These are phyloP conservation scores for Anoplius nigerrimus DNA, from an alignment of 2,888 invertebrate genomes.

Conservation along the genomic window DNA sequence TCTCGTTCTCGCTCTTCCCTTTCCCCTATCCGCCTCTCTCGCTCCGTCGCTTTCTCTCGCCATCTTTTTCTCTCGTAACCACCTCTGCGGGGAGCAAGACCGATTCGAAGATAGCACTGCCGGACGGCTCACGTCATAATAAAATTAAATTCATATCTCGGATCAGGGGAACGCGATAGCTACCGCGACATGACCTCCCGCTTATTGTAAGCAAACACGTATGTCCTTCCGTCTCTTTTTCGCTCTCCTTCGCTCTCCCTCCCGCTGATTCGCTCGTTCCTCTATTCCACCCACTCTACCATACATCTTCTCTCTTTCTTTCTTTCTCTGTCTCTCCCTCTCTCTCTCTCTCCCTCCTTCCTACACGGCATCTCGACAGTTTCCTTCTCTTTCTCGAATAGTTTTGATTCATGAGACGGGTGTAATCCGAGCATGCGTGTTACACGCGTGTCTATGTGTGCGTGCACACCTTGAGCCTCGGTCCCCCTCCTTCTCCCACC, in stretches of 20 bases:
- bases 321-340: slow-evolving; percentile 23
- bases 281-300: slow-evolving; percentile 5
- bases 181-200: slow-evolving; percentile 62
- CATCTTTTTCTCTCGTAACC: slow-evolving; percentile 13
- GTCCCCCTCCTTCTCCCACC: slow-evolving; percentile 25
- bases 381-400: slow-evolving; percentile 49
- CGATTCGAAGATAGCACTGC: slow-evolving; percentile 62
- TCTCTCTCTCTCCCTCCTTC: background rate
- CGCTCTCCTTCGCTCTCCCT: slow-evolving; percentile 10
- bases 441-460: slow-evolving; percentile 37
- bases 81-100: slow-evolving; percentile 52
- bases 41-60: background rate
- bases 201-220: slow-evolving; percentile 58
- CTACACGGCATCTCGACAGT: slow-evolving; percentile 27
- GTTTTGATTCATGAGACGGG: slow-evolving; percentile 62
- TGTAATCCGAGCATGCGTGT: slow-evolving; percentile 56
- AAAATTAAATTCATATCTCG: slow-evolving; percentile 67
- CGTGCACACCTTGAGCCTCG: slow-evolving; percentile 23
- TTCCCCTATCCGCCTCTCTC: background rate
- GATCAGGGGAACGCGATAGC: slow-evolving; percentile 66
- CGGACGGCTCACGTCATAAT: slow-evolving; percentile 65
- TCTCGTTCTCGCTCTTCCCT: slow-evolving; percentile 9
- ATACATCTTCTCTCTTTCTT: slow-evolving; percentile 11
- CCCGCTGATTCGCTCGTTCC: slow-evolving; percentile 27
- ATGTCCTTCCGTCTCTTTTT: slow-evolving; percentile 33